These are phyloP conservation scores for Sycophaga agraensis DNA, from an alignment of 1,140 invertebrate species.

Conservation along the genomic window DNA sequence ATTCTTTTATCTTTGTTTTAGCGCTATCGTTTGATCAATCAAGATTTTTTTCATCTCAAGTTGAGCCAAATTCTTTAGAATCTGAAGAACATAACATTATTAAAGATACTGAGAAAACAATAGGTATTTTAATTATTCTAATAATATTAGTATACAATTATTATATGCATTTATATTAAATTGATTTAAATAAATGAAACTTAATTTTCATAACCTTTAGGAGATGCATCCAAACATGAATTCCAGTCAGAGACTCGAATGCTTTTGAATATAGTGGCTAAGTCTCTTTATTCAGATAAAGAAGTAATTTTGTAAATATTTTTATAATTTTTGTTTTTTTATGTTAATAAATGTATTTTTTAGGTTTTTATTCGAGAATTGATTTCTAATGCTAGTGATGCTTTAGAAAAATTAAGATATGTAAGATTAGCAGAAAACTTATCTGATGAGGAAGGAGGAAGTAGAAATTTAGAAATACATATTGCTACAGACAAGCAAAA, in stretches of 20 bases:
- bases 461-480: slow-evolving; percentile 79
- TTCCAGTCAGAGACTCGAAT: slow-evolving; percentile 97
- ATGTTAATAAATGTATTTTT: slow-evolving; percentile 24
- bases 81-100: slow-evolving; percentile 58
- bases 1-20: slow-evolving; percentile 16
- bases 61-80: slow-evolving; percentile 33
- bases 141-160: no score
- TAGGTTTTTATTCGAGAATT: slow-evolving; percentile 93
- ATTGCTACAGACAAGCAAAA: slow-evolving; percentile 86
- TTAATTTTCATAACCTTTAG: slow-evolving; percentile 37
- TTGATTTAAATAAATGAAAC: background rate
- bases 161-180: background rate
- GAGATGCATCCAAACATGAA: slow-evolving; percentile 67
- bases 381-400: slow-evolving; percentile 96
- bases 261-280: slow-evolving; percentile 94
- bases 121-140: slow-evolving; percentile 45
- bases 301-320: slow-evolving; percentile 65
- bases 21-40: slow-evolving; percentile 27
- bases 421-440: slow-evolving; percentile 64
- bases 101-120: slow-evolving; percentile 61
- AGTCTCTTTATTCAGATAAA: slow-evolving; percentile 96
- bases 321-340: background rate
- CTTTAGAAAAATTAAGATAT: slow-evolving; percentile 88
- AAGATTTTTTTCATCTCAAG: slow-evolving; percentile 44
- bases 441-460: slow-evolving; percentile 50